Percentiles rank a stretch among this genome's conserved stretches.
These are phyloP conservation scores for Trialeurodes vaporariorum DNA, from an alignment of 1,140 invertebrate genomes.

Conservation along the genomic window DNA sequence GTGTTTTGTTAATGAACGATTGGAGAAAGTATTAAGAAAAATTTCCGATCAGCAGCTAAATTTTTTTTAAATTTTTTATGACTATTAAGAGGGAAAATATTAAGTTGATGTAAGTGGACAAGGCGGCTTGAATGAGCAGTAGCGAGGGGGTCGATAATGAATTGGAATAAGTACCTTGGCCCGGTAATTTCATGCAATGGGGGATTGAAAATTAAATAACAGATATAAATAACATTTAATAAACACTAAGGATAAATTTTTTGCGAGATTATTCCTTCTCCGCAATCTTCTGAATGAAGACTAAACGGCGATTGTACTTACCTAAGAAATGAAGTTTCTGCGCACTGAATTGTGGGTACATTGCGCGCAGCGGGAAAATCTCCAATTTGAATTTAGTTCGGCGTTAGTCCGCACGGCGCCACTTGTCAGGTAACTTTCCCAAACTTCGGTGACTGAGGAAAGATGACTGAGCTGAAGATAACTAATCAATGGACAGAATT, in stretches of 20 bases:
- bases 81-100: neutral
- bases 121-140: neutral
- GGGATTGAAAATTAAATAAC: constrained; percentile 1
- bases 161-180: neutral
- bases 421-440: neutral
- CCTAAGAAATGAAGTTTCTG: constrained; percentile 25
- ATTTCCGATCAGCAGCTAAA: neutral
- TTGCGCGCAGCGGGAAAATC: constrained; percentile 14
- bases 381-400: neutral
- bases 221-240: constrained; percentile 6
- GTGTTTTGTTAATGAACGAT: neutral
- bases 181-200: constrained; percentile 2
- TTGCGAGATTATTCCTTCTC: constrained; percentile 18
- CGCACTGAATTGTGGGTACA: constrained; percentile 25
- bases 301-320: constrained; percentile 26
- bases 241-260: constrained; percentile 11
- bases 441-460: too few species aligned
- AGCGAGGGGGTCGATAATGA: neutral
- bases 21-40: neutral
- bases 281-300: constrained; percentile 22
- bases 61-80: neutral
- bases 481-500: too few species aligned
- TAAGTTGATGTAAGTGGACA: neutral
- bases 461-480: too few species aligned
- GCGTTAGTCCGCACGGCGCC: neutral